Percentiles rank a stretch among this genome's conserved stretches.
Evolutionary conservation across 1,140 invertebrate genomes (phyloP).

Genomic region (Drosophila melanica): DNA sequence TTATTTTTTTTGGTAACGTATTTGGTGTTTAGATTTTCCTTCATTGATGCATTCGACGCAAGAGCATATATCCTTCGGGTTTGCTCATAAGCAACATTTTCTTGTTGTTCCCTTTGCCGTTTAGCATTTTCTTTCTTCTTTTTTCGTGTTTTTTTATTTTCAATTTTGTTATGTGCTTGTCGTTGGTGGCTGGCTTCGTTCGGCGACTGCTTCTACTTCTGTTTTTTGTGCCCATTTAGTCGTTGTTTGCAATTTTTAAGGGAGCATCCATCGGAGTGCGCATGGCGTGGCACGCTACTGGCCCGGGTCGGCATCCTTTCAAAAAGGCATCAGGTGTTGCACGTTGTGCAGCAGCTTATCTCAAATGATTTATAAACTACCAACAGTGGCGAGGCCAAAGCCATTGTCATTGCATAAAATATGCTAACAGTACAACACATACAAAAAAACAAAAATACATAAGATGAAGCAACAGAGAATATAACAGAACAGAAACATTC

Average conservation of each 20-base stretch:
- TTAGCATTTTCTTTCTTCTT: conserved; percentile 42
- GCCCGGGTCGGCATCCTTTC: conserved; percentile 70
- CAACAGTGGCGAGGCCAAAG: conserved; percentile 83
- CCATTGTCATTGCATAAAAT: conserved; percentile 84
- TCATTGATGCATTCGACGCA: not conserved
- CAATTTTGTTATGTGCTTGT: conserved; percentile 69
- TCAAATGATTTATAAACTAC: conserved; percentile 84
- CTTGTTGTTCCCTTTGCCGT: conserved; percentile 41
- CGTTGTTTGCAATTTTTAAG: conserved; percentile 78
- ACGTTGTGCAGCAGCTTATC: conserved; percentile 83
- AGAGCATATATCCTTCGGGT: conserved; percentile 7
- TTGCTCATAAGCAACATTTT: conserved; percentile 1
- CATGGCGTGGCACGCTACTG: conserved; percentile 27
- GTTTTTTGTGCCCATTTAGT: conserved; percentile 76
- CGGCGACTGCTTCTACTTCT: conserved; percentile 34
- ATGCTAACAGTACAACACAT: conserved; percentile 72
- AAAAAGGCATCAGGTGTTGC: conserved; percentile 83
- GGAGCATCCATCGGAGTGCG: conserved; percentile 44
- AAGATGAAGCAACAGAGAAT: conserved; percentile 4
- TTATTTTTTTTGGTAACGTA: not conserved
- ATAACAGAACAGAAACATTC: not conserved
- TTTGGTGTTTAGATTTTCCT: not conserved
- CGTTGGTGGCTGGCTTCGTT: conserved; percentile 21
- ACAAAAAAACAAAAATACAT: conserved; percentile 22
- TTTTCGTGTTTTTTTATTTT: conserved; percentile 67